Evolutionary conservation across 1,140 invertebrate genomes (phyloP), one percentile per base, ranked within the genome.

Genomic region (Macrobrachium rosenbergii): DNA sequence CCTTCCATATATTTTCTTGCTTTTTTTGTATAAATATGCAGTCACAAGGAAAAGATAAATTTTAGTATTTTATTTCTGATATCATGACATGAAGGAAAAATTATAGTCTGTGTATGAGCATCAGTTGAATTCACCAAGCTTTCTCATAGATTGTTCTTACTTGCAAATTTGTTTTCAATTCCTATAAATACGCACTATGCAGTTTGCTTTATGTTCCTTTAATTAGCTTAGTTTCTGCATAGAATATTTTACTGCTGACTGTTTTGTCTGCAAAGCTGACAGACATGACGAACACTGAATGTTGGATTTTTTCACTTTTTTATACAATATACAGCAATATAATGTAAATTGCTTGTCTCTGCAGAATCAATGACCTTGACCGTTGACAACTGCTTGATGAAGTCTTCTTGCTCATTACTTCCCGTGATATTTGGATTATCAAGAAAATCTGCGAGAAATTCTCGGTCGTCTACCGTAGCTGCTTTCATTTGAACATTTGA

Each of bases 401-500:
- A 21, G 16, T 77, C 75, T 8, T 43, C 45, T 45, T 10, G 12
- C 52, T 77, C 75, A 77, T 14, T 45, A 37, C 16, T 52, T 77
- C 28, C 10, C 45, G 11, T 77, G 37, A 43, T 12, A 10, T 43
- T 23, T 23, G 52, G 12, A 52, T 77, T 45, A 77, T 23, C 43
- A 77, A 52, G 16, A 77, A n/a, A 43, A 77, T 52, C n/a, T n/a
- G n/a, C n/a, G n/a, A n/a, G n/a, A n/a, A n/a, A n/a, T n/a, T 77
- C 45, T 11, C 43, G 28, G 37, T 77, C 75, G 21, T 77, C 75
- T 45, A 52, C 75, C 8, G 28, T 78, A 78, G 52, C 58, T 78
- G 17, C 76, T 78, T 14, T 37, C 58, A 58, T 78, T 28, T 58
- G 76, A n/a, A 78, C 76, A 78, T 78, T 78, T 78, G 52, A 78